These are phyloP conservation scores for Ptiloglossa arizonensis DNA, from an alignment of 1,140 invertebrate genomes.

Conservation along the genomic window DNA sequence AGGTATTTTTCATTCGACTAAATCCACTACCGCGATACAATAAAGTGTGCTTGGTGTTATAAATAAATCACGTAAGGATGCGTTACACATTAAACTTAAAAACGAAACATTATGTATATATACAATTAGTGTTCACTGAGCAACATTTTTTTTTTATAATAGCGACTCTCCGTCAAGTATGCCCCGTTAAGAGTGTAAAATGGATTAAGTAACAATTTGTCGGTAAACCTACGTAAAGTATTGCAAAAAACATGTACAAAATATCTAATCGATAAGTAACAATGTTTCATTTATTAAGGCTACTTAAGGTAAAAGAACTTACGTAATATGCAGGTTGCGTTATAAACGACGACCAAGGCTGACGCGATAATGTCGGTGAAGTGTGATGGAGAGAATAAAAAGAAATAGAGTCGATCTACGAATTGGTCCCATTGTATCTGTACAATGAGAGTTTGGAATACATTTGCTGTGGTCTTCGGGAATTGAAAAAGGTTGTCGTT, in stretches of 20 bases:
- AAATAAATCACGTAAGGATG: slow-evolving; percentile 19
- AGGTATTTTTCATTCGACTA: neutral
- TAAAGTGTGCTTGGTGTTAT: neutral
- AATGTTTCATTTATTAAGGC: slow-evolving; percentile 1
- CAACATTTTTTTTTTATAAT: neutral
- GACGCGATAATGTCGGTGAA: neutral
- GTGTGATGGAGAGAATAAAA: slow-evolving; percentile 4
- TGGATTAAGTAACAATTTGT: slow-evolving; percentile 4
- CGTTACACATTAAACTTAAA: neutral
- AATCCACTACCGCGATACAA: neutral
- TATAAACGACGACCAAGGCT: neutral
- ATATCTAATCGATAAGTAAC: slow-evolving; percentile 8
- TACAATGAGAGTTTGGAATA: neutral
- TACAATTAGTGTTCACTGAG: slow-evolving; percentile 11
- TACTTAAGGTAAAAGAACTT: slow-evolving; percentile 10
- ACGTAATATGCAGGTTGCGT: slow-evolving; percentile 6
- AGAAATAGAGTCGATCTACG: neutral
- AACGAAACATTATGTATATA: slow-evolving; percentile 5
- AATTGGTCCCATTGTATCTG: too few relatives aligned
- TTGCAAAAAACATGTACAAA: neutral
- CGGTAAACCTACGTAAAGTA: slow-evolving; percentile 3
- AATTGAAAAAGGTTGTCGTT: neutral
- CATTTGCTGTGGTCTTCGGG: neutral
- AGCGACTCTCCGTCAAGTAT: neutral
- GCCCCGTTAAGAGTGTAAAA: neutral